phyloP scores from a whole-genome alignment of 2,888 invertebrate species.

The Apamea sordens region DNA sequence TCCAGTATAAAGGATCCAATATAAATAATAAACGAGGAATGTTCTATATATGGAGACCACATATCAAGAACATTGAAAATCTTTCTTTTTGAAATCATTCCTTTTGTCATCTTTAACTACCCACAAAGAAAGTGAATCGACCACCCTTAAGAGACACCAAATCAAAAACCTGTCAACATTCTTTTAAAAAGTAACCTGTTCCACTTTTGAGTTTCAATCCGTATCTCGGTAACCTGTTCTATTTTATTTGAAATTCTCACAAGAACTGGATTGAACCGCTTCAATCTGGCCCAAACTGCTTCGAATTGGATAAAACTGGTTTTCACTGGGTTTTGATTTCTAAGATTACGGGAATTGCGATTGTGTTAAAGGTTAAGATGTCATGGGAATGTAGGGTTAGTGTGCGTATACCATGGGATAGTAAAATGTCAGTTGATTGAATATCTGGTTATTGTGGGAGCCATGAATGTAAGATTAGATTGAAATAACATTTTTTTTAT shows the following conservation, averaged over 20 bases:
- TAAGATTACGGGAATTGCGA: constrained; percentile 64
- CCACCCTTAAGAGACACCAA: not conserved
- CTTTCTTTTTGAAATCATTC: not conserved
- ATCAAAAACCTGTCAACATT: constrained; percentile 31
- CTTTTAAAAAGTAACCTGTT: constrained; percentile 66
- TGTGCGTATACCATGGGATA: constrained; percentile 21
- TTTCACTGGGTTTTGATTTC: constrained; percentile 60
- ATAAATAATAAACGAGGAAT: not conserved
- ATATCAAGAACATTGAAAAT: not conserved
- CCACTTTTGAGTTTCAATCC: constrained; percentile 58
- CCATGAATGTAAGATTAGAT: not conserved
- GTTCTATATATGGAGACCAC: not conserved
- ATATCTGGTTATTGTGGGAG: constrained; percentile 19
- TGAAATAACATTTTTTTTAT: no score
- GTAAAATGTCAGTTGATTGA: not conserved
- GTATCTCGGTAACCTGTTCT: constrained; percentile 62
- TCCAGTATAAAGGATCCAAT: not conserved
- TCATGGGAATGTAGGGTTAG: constrained; percentile 66
- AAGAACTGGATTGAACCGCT: constrained; percentile 62
- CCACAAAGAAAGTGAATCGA: not conserved
- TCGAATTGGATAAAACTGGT: constrained; percentile 69
- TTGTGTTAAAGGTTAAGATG: constrained; percentile 63
- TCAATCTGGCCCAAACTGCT: constrained; percentile 62
- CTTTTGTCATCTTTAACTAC: constrained; percentile 9
- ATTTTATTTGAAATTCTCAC: constrained; percentile 62